Evolutionary conservation across 1,140 invertebrate genomes (phyloP).

Genomic region (Ostrea denselamellosa): DNA sequence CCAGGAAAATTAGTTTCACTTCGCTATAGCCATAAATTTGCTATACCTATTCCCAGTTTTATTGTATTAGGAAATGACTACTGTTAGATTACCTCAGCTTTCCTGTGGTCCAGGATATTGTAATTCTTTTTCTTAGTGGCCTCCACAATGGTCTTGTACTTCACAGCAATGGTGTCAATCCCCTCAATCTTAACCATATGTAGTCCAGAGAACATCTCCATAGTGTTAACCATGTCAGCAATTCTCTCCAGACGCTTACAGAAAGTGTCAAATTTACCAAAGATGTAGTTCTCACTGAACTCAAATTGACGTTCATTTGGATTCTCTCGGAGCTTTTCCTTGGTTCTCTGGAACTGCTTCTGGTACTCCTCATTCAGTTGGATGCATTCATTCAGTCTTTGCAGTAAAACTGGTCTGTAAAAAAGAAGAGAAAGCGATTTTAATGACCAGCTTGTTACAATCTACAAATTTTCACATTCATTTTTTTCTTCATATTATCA

Average conservation of each 20-base stretch:
- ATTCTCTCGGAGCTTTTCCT: slow-evolving; percentile 80
- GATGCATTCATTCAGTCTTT: slow-evolving; percentile 91
- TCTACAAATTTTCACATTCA: too few relatives aligned
- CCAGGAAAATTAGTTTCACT: too few relatives aligned
- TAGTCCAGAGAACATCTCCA: slow-evolving; percentile 82
- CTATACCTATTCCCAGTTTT: too few relatives aligned
- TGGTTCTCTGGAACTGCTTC: slow-evolving; percentile 79
- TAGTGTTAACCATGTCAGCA: slow-evolving; percentile 91
- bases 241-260: slow-evolving; percentile 92
- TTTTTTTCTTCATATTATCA: too few relatives aligned
- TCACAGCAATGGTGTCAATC: slow-evolving; percentile 75
- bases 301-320: slow-evolving; percentile 88
- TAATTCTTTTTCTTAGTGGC: slow-evolving; percentile 91
- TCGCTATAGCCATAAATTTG: too few relatives aligned
- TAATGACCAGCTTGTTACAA: not conserved
- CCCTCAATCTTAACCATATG: slow-evolving; percentile 78
- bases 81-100: slow-evolving; percentile 82
- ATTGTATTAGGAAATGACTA: too few relatives aligned
- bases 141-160: slow-evolving; percentile 82
- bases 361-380: slow-evolving; percentile 89
- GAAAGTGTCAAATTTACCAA: slow-evolving; percentile 97
- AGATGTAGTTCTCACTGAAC: slow-evolving; percentile 97
- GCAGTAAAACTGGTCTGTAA: slow-evolving; percentile 75
- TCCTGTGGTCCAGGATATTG: slow-evolving; percentile 94
- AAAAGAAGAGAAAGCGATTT: slow-evolving; percentile 36